Percentiles rank a stretch among this genome's conserved stretches.
These are phyloP conservation scores for Tachyglossus aculeatus DNA, from an alignment of 2,797 vertebrate genomes.

Conservation along the genomic window DNA sequence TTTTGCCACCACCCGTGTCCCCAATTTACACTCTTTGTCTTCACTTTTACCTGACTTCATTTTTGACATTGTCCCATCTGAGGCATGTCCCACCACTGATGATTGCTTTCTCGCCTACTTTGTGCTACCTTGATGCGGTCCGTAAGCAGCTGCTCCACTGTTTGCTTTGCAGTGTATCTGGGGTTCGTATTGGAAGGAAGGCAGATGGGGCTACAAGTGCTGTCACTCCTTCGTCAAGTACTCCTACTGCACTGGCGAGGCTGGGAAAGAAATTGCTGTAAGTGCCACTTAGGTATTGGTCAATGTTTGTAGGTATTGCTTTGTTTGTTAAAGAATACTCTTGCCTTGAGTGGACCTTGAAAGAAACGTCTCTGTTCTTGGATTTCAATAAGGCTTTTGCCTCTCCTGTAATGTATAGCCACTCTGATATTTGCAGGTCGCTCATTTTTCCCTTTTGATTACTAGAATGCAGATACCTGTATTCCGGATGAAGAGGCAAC, in stretches of 20 bases:
- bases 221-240: conserved; percentile 96
- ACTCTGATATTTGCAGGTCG: background rate
- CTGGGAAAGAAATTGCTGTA: conserved; percentile 84
- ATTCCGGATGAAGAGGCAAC: conserved; percentile 69
- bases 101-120: background rate
- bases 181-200: conserved; percentile 97
- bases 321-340: background rate
- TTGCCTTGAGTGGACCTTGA: background rate
- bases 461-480: conserved; percentile 71
- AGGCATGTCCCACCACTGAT: background rate
- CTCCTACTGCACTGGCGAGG: conserved; percentile 95
- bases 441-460: background rate
- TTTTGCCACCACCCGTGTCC: too few species aligned
- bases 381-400: background rate
- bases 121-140: fast-evolving
- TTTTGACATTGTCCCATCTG: background rate
- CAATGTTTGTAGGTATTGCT: too few species aligned
- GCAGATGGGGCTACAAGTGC: conserved; percentile 95
- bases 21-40: too few species aligned
- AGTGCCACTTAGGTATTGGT: conserved; percentile 59
- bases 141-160: background rate
- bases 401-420: conserved; percentile 4
- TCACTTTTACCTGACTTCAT: too few species aligned
- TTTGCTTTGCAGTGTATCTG: conserved; percentile 87
- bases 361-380: background rate